Base-by-base conservation (phyloP, 2,113 vertebrate genomes). In the Paraplagusia blochii region DNA sequence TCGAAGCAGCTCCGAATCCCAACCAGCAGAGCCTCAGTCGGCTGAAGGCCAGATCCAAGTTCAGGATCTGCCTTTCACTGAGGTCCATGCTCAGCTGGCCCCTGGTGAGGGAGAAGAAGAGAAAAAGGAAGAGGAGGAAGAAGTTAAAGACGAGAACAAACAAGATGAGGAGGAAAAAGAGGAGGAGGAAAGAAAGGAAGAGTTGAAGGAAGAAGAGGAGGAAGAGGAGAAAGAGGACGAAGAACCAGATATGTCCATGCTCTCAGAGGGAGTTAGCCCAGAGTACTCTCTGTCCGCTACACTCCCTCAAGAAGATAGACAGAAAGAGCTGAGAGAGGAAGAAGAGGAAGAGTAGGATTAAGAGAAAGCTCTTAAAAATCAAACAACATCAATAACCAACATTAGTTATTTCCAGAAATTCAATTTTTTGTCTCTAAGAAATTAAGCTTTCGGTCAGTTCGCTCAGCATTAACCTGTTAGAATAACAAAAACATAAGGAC, bases 21-120 rank as follows among this genome's bases (percentile, higher is more conserved):
- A 69, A 35, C 34, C 36, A 0, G 48, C 40, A 40, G 75, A 72
- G 33, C 39, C 45, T 0, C 45, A 79, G 11, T 16, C n/a, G 0
- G 18, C 62, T 0, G 59, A 81, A 38, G 76, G 74, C 2, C 57
- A 85, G 1, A 22, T 87, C 19, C 79, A 89, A 67, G 36, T 84
- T 9, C 89, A 91, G n/a, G 90, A 90, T 0, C 13, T 63, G 45
- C 76, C 90, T 0, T 88, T 93, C 0, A 65, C 82, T 0, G 87
- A 93, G 70, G 88, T 87, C 17, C 90, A 92, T 9, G 87, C 92
- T 0, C 88, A 94, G 18, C 67, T 89, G 40, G 88, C 89, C 0
- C 76, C 89, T 11, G 85, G 83, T 0, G 60, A 81, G 38, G 42
- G 4, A 82, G 69, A 90, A 58, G 88, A 90, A 45, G 59, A 77